Evolutionary conservation across 2,888 invertebrate species (phyloP), one percentile per base, ranked within the genome.

Genomic region (Andrena haemorrhoa): DNA sequence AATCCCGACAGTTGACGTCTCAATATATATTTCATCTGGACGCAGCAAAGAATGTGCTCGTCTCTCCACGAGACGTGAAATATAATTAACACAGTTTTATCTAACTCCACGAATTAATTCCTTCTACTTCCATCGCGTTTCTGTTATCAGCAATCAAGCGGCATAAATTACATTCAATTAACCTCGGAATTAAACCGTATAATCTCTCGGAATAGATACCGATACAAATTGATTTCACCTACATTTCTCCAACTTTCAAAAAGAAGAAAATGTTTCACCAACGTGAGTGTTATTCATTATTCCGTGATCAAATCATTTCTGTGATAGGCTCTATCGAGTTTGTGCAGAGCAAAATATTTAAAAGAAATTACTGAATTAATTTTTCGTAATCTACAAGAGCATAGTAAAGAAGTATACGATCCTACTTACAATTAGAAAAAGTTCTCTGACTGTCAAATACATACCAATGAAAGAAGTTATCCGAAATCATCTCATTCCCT

Each of bases 1-100:
- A 61, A 81, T 74, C 64, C 23, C 29, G 60, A 8, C 61, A 53
- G 49, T 58, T 33, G 60, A 68, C 72, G 49, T 76, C 41, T 78
- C 26, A 58, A 68, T 69, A 47, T 63, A 69, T 47, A 61, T 49
- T 61, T 26, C 64, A 77, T 8, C 60, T 10, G 2, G 20, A 71
- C 41, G 49, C 26, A 51, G n/a, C 29, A 12, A 35, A 49, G 33
- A 33, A 41, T 6, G 6, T n/a, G 0, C 26, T 68, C 33, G 16
- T 2, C 23, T 2, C 31, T 35, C 20, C 20, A 35, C 35, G 35
- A n/a, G 7, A 51, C 51, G n/a, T 64, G 31, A 56, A 63, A 51
- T 60, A 35, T 6, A 35, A 23, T 75, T 49, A 49, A 29, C 6
- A 47, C 12, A 4, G n/a, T 0, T 12, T 31, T 26, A 10, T 31